phyloP scores from a whole-genome alignment of 1,140 invertebrate genomes.

The Polyergus mexicanus region DNA sequence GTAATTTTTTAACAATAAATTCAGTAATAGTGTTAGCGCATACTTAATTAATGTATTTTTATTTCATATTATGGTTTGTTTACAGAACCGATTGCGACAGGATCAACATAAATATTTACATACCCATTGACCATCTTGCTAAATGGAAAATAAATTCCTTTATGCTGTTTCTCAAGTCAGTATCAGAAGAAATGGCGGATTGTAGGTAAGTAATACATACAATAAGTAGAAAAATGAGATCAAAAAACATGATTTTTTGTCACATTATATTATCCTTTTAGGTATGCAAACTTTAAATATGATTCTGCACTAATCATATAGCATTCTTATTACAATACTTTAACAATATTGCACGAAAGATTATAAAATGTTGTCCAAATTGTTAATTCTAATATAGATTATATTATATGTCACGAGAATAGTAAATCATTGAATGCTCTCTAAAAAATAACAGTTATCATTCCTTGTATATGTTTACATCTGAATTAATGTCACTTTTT shows the following conservation, averaged over 20 bases:
- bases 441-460: constrained; percentile 43
- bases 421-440: constrained; percentile 51
- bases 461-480: constrained; percentile 41
- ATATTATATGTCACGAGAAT: neutral
- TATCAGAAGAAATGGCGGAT: constrained; percentile 51
- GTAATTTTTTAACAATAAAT: constrained; percentile 46
- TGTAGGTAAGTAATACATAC: constrained; percentile 57
- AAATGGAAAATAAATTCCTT: constrained; percentile 44
- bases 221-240: neutral
- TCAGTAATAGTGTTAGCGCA: neutral
- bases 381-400: constrained; percentile 29
- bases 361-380: constrained; percentile 48
- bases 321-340: constrained; percentile 41
- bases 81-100: constrained; percentile 80
- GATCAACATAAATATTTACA: constrained; percentile 70
- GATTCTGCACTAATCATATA: constrained; percentile 57
- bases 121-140: constrained; percentile 39
- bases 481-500: constrained; percentile 8
- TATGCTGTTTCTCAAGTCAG: constrained; percentile 57
- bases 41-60: constrained; percentile 22
- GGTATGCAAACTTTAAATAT: constrained; percentile 60
- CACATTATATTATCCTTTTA: constrained; percentile 23
- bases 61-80: constrained; percentile 39
- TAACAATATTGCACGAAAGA: constrained; percentile 22
- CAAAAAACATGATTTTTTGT: neutral